Evolutionary conservation across 2,888 invertebrate species (phyloP).

Genomic region (Ganaspis brasiliensis): DNA sequence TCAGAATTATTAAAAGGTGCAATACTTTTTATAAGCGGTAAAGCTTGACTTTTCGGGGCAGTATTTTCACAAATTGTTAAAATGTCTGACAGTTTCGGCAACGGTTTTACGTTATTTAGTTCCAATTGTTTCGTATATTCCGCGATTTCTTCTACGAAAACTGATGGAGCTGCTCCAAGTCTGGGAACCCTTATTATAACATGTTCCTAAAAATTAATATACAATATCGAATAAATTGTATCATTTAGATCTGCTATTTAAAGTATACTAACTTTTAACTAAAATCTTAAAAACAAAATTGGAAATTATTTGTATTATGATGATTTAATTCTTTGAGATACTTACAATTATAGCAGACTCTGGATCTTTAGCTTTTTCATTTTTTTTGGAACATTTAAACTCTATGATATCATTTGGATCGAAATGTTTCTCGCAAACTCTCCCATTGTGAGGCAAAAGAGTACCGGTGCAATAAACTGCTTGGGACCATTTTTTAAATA

Average conservation of each 20-base stretch:
- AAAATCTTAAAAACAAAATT: background rate
- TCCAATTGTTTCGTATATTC: background rate
- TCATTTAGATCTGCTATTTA: no score
- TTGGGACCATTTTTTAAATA: conserved; percentile 23
- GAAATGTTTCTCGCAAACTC: conserved; percentile 20
- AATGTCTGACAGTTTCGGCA: background rate
- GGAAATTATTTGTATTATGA: background rate
- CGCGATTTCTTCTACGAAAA: background rate
- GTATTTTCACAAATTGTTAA: no score
- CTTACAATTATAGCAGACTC: background rate
- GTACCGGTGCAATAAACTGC: background rate
- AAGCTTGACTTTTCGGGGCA: no score
- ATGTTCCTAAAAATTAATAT: background rate
- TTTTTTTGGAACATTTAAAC: conserved; percentile 11
- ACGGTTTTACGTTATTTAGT: background rate
- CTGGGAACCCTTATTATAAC: background rate
- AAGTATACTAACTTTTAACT: no score
- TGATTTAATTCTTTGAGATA: background rate
- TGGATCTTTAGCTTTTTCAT: background rate
- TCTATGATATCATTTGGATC: background rate
- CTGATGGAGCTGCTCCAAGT: background rate
- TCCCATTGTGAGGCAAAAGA: conserved; percentile 4
- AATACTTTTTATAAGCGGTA: no score
- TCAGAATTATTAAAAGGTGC: no score
- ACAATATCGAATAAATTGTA: no score